phyloP scores from a whole-genome alignment of 2,888 invertebrate species.

The Netelia melanura region DNA sequence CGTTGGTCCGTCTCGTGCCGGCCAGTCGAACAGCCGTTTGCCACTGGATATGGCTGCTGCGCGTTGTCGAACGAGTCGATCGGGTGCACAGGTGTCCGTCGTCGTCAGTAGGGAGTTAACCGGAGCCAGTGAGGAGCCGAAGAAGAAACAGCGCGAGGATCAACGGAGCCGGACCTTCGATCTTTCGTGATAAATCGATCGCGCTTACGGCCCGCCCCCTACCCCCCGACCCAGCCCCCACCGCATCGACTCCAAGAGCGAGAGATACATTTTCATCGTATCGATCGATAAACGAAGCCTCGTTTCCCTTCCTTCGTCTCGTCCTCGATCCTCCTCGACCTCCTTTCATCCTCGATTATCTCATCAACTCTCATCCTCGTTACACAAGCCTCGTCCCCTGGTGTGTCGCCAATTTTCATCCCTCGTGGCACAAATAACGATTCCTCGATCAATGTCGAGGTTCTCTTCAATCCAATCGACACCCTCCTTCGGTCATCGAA shows the following conservation, averaged over 20 bases:
- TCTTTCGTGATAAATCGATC: slow-evolving; percentile 60
- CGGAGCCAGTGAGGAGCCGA: slow-evolving; percentile 38
- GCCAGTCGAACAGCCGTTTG: slow-evolving; percentile 63
- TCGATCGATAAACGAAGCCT: slow-evolving; percentile 35
- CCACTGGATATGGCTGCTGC: slow-evolving; percentile 69
- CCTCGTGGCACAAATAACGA: not conserved
- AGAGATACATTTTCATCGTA: not conserved
- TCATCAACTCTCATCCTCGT: not conserved
- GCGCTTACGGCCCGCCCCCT: not conserved
- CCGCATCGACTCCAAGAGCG: not conserved
- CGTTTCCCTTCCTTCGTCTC: slow-evolving; percentile 1
- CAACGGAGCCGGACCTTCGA: slow-evolving; percentile 25
- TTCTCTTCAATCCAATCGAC: not conserved
- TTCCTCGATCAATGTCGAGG: slow-evolving; percentile 2
- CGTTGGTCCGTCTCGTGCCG: slow-evolving; percentile 44
- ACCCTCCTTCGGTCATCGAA: not conserved
- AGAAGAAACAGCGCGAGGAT: slow-evolving; percentile 24
- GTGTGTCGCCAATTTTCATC: not conserved
- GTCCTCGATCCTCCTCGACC: not conserved
- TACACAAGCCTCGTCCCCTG: not conserved
- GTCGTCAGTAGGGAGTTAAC: slow-evolving; percentile 43
- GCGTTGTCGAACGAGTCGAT: slow-evolving; percentile 62
- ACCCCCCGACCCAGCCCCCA: no score
- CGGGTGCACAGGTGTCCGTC: slow-evolving; percentile 70
- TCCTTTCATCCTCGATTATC: not conserved